Percentiles rank a stretch among this genome's conserved stretches.
phyloP scores from a whole-genome alignment of 2,888 invertebrate genomes.

The Eupithecia subumbrata region DNA sequence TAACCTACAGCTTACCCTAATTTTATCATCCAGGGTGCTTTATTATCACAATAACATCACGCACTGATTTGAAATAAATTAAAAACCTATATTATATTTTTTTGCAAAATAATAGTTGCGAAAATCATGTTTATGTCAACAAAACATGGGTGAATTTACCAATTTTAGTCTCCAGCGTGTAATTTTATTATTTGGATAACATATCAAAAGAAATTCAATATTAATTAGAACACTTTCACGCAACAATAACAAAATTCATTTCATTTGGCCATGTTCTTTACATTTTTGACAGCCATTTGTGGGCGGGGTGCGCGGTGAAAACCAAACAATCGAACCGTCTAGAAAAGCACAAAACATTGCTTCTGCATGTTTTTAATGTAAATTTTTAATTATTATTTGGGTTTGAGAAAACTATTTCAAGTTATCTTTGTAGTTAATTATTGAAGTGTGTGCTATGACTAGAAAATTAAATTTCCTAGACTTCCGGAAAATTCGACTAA shows the following conservation, averaged over 20 bases:
- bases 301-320: slow-evolving; percentile 70
- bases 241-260: slow-evolving; percentile 49
- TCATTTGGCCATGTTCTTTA: slow-evolving; percentile 38
- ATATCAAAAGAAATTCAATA: background rate
- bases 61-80: slow-evolving; percentile 47
- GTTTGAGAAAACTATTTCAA: background rate
- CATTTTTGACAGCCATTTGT: slow-evolving; percentile 69
- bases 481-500: slow-evolving; percentile 17
- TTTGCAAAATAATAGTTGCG: slow-evolving; percentile 16
- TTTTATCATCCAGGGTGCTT: slow-evolving; percentile 24
- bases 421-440: background rate
- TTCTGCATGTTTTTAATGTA: background rate
- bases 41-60: slow-evolving; percentile 20
- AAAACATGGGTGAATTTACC: background rate
- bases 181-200: background rate
- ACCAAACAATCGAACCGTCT: slow-evolving; percentile 59
- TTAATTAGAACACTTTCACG: slow-evolving; percentile 29
- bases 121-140: slow-evolving; percentile 26
- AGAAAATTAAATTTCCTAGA: background rate
- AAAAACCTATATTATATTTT: slow-evolving; percentile 32
- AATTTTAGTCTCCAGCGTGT: background rate
- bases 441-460: background rate
- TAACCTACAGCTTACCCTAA: slow-evolving; percentile 47
- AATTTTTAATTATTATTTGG: background rate
- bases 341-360: background rate